Conservation (phyloP, 2,113 vertebrate genomes). For the Ibidorhyncha struthersii region DNA sequence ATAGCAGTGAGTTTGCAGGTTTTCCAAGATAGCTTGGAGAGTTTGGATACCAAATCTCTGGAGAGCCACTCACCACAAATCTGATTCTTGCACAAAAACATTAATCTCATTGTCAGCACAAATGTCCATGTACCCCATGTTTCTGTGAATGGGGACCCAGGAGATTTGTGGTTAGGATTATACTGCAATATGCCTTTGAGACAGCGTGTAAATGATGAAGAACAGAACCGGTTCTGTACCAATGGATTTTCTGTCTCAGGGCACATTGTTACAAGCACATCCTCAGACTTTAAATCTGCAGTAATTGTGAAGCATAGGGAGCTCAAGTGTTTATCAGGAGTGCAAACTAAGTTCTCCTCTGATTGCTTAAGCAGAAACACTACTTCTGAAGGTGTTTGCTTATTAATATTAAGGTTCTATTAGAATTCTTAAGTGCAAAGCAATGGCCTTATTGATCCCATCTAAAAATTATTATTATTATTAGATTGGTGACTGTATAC, state of each 20-base stretch:
- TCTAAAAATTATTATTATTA: slow-evolving; percentile 40
- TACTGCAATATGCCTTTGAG: slow-evolving; percentile 2
- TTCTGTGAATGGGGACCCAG: background rate
- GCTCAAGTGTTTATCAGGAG: slow-evolving; percentile 28
- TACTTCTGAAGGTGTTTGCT: slow-evolving; percentile 43
- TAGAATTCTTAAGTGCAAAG: slow-evolving; percentile 57
- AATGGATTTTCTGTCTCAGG: background rate
- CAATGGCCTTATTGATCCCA: slow-evolving; percentile 40
- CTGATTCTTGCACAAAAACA: background rate
- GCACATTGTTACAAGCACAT: background rate
- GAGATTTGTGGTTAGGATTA: background rate
- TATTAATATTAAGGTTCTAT: slow-evolving; percentile 49
- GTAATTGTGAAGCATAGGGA: background rate
- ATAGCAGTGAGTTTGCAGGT: background rate
- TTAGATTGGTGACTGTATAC: slow-evolving; percentile 46
- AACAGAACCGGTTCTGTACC: background rate
- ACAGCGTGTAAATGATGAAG: background rate
- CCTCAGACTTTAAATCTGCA: background rate
- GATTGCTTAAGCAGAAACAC: slow-evolving; percentile 12
- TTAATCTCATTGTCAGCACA: background rate
- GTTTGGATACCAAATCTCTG: background rate
- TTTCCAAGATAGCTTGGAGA: background rate
- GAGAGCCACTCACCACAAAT: background rate
- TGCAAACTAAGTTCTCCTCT: slow-evolving; percentile 6
- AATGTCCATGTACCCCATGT: background rate